Evolutionary conservation across 2,888 invertebrate genomes (phyloP), one percentile per base, ranked within the genome.

Genomic region (Pseudococcus jackbeardsleyi): DNA sequence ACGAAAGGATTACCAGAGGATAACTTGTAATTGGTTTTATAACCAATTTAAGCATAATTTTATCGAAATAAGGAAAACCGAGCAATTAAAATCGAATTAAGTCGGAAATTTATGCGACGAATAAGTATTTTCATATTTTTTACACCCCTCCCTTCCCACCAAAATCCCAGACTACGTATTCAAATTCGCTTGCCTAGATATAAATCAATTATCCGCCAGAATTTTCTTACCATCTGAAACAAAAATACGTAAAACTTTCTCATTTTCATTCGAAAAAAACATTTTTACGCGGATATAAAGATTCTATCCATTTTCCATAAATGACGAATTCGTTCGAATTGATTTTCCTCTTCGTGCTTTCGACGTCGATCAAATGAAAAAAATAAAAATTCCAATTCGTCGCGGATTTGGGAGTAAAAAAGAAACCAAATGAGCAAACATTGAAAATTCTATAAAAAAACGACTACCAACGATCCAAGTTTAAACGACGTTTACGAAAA

Each of bases 41-140:
- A 39, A 26, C 77, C 39, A 39, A 77, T 77, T 77, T 77, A 77
- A 77, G 77, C 77, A 39, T 77, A 77, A 77, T 77, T 77, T 77
- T 39, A 39, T 17, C 77, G 17, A 77, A 77, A 39, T 77, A 77
- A 77, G 39, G 77, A 77, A 77, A 33, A 26, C 39, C 77, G 33
- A 39, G 39, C 39, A 77, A 79, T 42, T 79, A 79, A 42, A 79
- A 42, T 79, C 39, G 79, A 79, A 79, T 79, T 79, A 15, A 33
- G 6, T 77, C 22, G 22, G 6, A 54, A 54, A 64, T 64, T 64
- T 22, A 64, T 64, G 15, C 22, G 5, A 64, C 64, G 22, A 64
- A 19, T n/a, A 11, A 5, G 19, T 64, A 22, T 64, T 64, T 64
- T 12, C 22, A 64, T 33, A n/a, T 33, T 22, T 64, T 64, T 64